Evolutionary conservation across 2,888 invertebrate species (phyloP).

Genomic region (Hoplodrina ambigua): DNA sequence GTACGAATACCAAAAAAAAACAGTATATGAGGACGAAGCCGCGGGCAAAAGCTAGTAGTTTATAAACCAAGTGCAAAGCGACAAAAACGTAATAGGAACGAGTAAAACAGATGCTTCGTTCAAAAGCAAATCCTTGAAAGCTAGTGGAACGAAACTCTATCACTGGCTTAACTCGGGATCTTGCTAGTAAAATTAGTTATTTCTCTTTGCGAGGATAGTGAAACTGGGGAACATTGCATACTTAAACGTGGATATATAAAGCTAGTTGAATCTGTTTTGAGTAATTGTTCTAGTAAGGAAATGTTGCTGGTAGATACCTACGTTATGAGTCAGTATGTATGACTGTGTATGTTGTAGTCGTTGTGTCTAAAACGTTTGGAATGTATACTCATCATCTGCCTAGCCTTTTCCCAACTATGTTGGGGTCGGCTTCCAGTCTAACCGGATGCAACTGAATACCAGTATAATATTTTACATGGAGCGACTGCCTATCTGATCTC

Average conservation of each 20-base stretch:
- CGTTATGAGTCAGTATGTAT: too few species aligned
- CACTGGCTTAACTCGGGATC: constrained; percentile 19
- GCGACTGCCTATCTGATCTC: too few species aligned
- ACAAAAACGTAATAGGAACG: background rate
- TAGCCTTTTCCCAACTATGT: too few species aligned
- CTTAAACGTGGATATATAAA: background rate
- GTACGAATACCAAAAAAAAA: too few species aligned
- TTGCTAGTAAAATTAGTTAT: constrained; percentile 41
- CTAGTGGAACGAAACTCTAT: constrained; percentile 34
- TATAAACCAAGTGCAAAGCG: background rate
- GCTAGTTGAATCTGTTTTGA: background rate
- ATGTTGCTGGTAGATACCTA: background rate
- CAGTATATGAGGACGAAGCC: too few species aligned
- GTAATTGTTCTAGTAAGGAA: background rate
- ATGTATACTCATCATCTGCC: too few species aligned
- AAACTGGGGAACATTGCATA: constrained; percentile 1
- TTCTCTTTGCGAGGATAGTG: constrained; percentile 18
- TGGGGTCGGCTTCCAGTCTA: too few species aligned
- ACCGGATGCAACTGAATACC: too few species aligned
- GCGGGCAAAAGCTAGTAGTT: background rate
- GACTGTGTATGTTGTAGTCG: too few species aligned
- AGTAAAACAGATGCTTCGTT: constrained; percentile 24
- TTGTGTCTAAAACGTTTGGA: too few species aligned
- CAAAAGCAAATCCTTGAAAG: constrained; percentile 23
- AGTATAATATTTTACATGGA: too few species aligned